These are phyloP conservation scores for Naja naja DNA, from an alignment of 2,113 vertebrate species.

Conservation along the genomic window DNA sequence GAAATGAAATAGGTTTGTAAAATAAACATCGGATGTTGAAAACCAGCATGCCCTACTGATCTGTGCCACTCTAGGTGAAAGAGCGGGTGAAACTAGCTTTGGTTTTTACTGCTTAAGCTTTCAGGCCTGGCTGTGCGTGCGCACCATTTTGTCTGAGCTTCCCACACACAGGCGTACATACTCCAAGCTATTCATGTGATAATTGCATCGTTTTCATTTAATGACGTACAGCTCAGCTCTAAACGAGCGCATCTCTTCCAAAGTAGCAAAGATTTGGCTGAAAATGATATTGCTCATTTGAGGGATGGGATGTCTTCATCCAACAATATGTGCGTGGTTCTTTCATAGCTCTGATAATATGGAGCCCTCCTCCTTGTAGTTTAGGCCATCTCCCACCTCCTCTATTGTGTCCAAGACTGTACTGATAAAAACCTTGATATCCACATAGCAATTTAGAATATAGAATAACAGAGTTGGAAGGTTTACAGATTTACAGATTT, in stretches of 20 bases:
- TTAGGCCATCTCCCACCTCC: background rate
- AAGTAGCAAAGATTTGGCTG: background rate
- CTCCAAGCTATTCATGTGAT: conserved; percentile 4
- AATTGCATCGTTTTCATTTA: conserved; percentile 54
- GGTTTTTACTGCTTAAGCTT: background rate
- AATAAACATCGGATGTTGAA: conserved; percentile 24
- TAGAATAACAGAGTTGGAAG: no score
- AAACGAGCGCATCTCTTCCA: background rate
- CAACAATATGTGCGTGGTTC: background rate
- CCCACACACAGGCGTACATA: background rate
- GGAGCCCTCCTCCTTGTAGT: background rate
- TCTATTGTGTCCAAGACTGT: background rate
- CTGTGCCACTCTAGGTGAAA: background rate
- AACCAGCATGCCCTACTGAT: background rate
- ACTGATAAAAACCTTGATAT: background rate
- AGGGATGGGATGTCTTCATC: background rate
- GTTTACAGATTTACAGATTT: no score
- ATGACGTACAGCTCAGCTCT: conserved; percentile 52
- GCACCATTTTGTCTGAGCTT: background rate
- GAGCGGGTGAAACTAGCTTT: background rate
- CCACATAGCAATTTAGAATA: background rate
- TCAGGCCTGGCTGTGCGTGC: background rate
- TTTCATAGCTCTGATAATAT: background rate
- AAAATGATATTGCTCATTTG: background rate
- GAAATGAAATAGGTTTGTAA: background rate